phyloP scores from a whole-genome alignment of 1,140 invertebrate genomes.

The Lasioglossum baleicum region DNA sequence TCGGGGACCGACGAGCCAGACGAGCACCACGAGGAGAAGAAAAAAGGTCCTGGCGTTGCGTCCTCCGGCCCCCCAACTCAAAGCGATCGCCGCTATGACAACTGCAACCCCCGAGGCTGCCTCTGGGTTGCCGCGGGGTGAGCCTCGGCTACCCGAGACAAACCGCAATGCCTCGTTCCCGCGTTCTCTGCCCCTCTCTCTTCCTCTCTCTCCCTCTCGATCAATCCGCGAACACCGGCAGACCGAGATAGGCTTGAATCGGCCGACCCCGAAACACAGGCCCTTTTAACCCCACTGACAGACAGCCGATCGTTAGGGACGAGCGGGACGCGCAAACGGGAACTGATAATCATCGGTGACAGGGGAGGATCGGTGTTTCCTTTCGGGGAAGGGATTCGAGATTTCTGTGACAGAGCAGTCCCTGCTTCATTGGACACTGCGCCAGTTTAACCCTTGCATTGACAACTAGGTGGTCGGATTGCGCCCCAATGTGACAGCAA shows the following conservation, averaged over 20 bases:
- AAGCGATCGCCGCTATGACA: conserved; percentile 45
- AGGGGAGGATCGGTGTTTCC: neutral
- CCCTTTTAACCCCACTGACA: conserved; percentile 18
- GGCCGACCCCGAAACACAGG: neutral
- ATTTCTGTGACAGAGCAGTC: neutral
- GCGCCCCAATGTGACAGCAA: neutral
- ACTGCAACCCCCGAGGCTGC: conserved; percentile 34
- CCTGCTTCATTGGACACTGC: neutral
- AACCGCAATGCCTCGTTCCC: conserved; percentile 51
- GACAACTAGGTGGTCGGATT: neutral
- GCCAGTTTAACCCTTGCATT: neutral
- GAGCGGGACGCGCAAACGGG: conserved; percentile 1
- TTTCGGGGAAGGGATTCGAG: neutral
- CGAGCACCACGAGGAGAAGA: neutral
- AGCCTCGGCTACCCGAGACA: conserved; percentile 39
- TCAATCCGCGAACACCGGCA: conserved; percentile 42
- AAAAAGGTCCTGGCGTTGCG: conserved; percentile 17
- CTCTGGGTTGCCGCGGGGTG: neutral
- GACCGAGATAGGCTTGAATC: conserved; percentile 16
- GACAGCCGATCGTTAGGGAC: conserved; percentile 4
- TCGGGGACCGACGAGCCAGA: conserved; percentile 33
- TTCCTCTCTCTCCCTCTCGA: neutral
- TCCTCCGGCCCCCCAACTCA: neutral
- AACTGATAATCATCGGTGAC: neutral
- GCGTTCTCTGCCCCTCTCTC: too few species aligned